Base-by-base conservation (phyloP, 2,797 vertebrate species). In the Brotula barbata region DNA sequence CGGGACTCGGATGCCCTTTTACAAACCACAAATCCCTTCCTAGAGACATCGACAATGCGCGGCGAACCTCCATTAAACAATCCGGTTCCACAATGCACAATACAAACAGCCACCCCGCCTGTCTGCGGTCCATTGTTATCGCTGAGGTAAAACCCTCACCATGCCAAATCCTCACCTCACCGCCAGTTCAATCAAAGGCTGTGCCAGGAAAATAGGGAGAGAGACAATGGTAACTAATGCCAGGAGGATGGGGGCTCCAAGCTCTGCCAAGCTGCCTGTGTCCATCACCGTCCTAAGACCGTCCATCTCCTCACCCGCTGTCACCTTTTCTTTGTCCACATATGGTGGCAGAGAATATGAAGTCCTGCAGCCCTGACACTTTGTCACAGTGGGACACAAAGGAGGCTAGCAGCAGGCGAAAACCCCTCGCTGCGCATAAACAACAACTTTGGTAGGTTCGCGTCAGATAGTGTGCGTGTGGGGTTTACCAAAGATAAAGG, bases 171-270 rank as follows among this genome's bases (percentile, higher is more conserved):
- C 68, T 78, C 69, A 74, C 77, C 83, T 77, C 73, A 19, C 64
- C 8, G 77, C 82, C 85, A 85, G 85, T 81, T 80, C 83, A 85
- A 85, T 82, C 84, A 77, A 68, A 73, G 51, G 42, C 51, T 51
- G 60, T 81, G 84, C 84, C 85, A 86, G 75, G 49, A 72, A 79
- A 81, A 80, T 34, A 5, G 57, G 41, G 59, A 61, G 68, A 49
- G 45, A 83, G 76, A 88, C 86, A 87, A 88, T 85, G 64, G 78
- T 25, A 57, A 68, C 73, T 81, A 73, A 83, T 63, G 73, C 81
- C 86, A 87, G 82, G 81, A 74, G 77, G 84, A 82, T 8, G 36
- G 57, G 49, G 46, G 72, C 66, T 67, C 56, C n/a, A 44, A 69
- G 55, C 54, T 19, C 48, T 71, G 84, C 85, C 84, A 86, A 67